Evolutionary conservation across 2,797 vertebrate species (phyloP).

Genomic region (Sardinella longiceps): DNA sequence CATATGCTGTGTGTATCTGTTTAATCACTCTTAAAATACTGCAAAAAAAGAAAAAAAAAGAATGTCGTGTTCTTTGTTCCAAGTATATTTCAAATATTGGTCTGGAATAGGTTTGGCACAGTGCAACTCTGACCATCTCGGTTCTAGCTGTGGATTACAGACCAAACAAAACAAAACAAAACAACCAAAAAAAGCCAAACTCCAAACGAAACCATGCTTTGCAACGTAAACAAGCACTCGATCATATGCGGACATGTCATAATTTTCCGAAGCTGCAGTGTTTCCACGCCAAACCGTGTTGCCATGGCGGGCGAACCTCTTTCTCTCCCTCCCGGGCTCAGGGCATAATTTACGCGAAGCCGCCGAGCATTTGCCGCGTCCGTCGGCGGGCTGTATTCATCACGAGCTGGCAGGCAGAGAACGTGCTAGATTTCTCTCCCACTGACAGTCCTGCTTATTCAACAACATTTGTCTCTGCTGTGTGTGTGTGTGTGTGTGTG

Average conservation of each 20-base stretch:
- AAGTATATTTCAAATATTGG: background rate
- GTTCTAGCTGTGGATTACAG: background rate
- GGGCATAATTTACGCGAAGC: background rate
- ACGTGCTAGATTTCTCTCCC: background rate
- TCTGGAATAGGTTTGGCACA: background rate
- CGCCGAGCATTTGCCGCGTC: background rate
- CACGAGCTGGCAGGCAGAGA: background rate
- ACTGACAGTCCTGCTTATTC: background rate
- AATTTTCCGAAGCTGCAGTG: background rate
- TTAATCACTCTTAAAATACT: background rate
- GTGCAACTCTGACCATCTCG: background rate
- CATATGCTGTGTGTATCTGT: background rate
- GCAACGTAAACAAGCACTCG: background rate
- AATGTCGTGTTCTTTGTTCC: too few species aligned
- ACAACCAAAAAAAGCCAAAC: background rate
- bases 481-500: too few species aligned
- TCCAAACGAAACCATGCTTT: background rate
- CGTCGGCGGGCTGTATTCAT: background rate
- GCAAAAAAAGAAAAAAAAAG: too few species aligned
- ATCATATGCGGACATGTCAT: background rate
- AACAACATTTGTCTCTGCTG: background rate
- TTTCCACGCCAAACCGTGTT: background rate
- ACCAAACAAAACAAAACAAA: background rate
- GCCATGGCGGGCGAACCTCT: background rate
- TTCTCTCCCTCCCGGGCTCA: background rate